Evolutionary conservation across 2,113 vertebrate genomes (phyloP), one percentile per base, ranked within the genome.

Genomic region (Forbesichthys agassizii): DNA sequence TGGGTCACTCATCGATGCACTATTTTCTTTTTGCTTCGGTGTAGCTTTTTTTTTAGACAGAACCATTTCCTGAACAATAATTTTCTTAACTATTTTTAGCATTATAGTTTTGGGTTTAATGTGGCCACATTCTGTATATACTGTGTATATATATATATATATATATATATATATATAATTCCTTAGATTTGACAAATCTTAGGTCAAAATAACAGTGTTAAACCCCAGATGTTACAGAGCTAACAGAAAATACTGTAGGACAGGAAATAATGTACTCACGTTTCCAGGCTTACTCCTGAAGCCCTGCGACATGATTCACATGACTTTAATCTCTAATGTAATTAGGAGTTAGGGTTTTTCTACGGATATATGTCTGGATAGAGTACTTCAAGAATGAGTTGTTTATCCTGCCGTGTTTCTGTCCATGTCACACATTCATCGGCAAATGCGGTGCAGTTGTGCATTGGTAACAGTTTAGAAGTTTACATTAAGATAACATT

Each of bases 261-360:
- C 53, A 71, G 53, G 78, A 71, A 72, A 77, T 81, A 77, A 75
- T 80, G 16, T 42, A 33, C 63, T 68, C 55, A 82, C 75, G 64
- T 61, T 64, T 70, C 57, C 77, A 60, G 77, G 71, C 60, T 72
- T 27, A 66, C 66, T 81, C 52, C 53, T 82, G 69, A 65, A 82
- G 77, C 78, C 75, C 60, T 70, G 36, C 59, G 79, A 71, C 72
- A 81, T 74, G 65, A 74, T 62, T 80, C 72, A 75, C 80, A 71
- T 84, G 78, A 83, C 77, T 80, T 61, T 88, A 85, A 89, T 86
- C 79, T 85, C 71, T 9, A 48, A 55, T 16, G 0, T 84, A 85
- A 85, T 73, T 77, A 68, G 61, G 57, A 84, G 82, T 82, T 86
- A 83, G 74, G 63, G 51, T 74, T 81, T 82, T 73, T 67, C 64